Evolutionary conservation across 1,140 invertebrate species (phyloP), one percentile per base, ranked within the genome.

Genomic region (Papilio machaon): DNA sequence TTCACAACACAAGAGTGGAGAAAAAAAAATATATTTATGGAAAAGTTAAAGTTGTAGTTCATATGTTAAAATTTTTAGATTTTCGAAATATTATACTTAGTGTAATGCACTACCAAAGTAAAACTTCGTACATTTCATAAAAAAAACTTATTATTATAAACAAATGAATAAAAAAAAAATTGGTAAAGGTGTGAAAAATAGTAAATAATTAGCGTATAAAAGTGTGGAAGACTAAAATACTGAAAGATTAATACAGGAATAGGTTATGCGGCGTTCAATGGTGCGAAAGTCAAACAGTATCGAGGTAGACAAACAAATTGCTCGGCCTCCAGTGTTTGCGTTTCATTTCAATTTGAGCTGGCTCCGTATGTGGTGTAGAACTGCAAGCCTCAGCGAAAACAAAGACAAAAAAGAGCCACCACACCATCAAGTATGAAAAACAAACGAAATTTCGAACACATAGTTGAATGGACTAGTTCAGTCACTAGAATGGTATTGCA

Each of bases 211-310:
- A 58, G 54, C 54, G 9, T 58, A n/a, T n/a, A 58, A 58, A 58
- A 58, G 54, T 9, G 49, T 52, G 5, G 7, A 15, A 54, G 52
- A 38, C 23, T 35, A 70, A 23, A 35, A 35, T 64, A 64, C 30
- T 70, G 35, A 35, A 35, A 70, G 13, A 70, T 11, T 35, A 70
- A 15, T 35, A 64, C 15, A 11, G 23, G 23, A 15, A 70, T 35
- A 70, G 30, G 23, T 17, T 70, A 2, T 10, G 74, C 47, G 15
- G 47, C 47, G 15, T 76, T 52, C 47, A 76, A 52, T 76, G 74
- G 49, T 52, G 49, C 30, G 74, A 76, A 76, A 76, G 74, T 49
- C 74, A 76, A 76, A 54, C 74, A 76, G 19, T 76, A 76, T 76
- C 49, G 74, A 76, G 23, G 74, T 76, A 52, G 74, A 35, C 64